Conservation (phyloP, 2,113 vertebrate species). For the Canis aureus region DNA sequence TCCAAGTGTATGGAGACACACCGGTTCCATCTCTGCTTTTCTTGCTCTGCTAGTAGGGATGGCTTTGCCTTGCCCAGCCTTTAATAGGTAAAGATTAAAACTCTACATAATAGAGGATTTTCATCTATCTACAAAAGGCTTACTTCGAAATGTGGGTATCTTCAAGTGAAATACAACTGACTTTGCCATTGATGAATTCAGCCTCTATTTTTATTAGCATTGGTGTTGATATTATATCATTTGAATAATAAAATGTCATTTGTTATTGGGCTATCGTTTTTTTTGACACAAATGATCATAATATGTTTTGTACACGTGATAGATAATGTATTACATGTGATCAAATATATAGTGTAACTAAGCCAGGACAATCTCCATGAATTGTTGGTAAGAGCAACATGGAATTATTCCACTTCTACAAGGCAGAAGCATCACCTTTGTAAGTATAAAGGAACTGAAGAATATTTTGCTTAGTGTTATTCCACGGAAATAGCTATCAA, state of each 20-base stretch:
- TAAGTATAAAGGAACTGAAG: background rate
- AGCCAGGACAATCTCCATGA: background rate
- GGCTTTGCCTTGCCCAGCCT: background rate
- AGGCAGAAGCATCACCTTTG: background rate
- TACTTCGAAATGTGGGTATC: background rate
- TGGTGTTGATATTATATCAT: conserved; percentile 49
- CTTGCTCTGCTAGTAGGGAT: background rate
- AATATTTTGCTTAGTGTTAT: conserved; percentile 7
- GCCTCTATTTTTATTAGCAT: conserved; percentile 60
- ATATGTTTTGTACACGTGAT: background rate
- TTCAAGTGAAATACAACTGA: conserved; percentile 10
- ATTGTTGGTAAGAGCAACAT: background rate
- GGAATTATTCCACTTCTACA: background rate
- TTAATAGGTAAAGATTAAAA: background rate
- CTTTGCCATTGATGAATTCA: background rate
- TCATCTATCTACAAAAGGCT: background rate
- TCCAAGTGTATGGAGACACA: background rate
- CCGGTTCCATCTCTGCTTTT: background rate
- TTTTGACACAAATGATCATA: background rate
- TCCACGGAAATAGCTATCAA: background rate
- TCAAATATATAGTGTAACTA: background rate
- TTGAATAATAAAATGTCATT: conserved; percentile 72
- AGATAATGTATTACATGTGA: background rate
- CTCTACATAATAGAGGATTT: background rate
- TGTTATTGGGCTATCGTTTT: conserved; percentile 36